Conservation (phyloP, 2,888 invertebrate genomes). For the Drosophila setosimentum region DNA sequence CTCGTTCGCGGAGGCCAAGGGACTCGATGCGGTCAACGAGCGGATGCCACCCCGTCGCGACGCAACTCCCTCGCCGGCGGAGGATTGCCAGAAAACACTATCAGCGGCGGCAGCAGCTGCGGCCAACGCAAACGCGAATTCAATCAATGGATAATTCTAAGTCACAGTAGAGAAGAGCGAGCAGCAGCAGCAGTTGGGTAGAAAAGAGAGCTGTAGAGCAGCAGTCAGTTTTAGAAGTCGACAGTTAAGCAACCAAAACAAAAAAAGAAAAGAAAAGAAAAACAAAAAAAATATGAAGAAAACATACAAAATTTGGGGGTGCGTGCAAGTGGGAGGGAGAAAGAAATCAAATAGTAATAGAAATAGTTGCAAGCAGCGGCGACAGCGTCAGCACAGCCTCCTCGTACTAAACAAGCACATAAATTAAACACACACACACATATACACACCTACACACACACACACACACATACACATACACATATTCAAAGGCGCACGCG, state of each 20-base stretch:
- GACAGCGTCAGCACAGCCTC: constrained; percentile 10
- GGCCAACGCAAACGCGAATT: constrained; percentile 82
- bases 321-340: constrained; percentile 58
- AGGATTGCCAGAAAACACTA: constrained; percentile 82
- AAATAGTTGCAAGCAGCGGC: constrained; percentile 33
- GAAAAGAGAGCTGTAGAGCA: constrained; percentile 2
- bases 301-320: constrained; percentile 19
- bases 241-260: constrained; percentile 46
- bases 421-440: not conserved
- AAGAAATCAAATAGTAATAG: constrained; percentile 42
- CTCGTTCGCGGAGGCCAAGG: constrained; percentile 99
- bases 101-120: constrained; percentile 83
- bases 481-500: constrained; percentile 22
- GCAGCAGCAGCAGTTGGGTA: constrained; percentile 2
- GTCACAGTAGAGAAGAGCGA: constrained; percentile 52
- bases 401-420: constrained; percentile 14
- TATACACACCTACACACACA: not conserved
- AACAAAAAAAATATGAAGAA: constrained; percentile 12
- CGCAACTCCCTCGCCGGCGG: constrained; percentile 89
- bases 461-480: not conserved
- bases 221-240: constrained; percentile 58
- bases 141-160: constrained; percentile 84
- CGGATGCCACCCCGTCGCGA: constrained; percentile 98
- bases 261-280: not conserved
- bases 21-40: constrained; percentile 99